Evolutionary conservation across 1,140 invertebrate species (phyloP), one percentile per base, ranked within the genome.

Genomic region (Platorchestia sp.): DNA sequence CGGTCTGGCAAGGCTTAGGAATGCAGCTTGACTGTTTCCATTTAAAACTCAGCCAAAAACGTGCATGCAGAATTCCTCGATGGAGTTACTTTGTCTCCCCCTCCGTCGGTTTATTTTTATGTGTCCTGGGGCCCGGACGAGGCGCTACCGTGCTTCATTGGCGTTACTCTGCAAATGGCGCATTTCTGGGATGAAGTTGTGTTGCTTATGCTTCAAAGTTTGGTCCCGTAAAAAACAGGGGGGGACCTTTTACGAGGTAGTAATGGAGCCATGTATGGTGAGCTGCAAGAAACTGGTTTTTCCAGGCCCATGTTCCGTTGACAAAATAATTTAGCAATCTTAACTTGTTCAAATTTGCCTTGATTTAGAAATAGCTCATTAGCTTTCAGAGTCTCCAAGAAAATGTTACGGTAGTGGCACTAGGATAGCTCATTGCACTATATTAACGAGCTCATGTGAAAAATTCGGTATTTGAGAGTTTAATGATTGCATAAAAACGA

Each of bases 201-300:
- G 59, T 75, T 75, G 59, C 59, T 75, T 75, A 75, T 75, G 59
- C 59, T 75, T 75, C 59, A 75, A 75, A 75, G 59, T 75, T 75
- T 75, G 27, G 59, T 75, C 59, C 27, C 59, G 59, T 75, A 75
- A 75, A 75, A 27, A 75, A 75, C 59, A 75, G 59, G 59, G 27
- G 14, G 36, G 59, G 59, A 3, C 10, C 59, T 75, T 75, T 75
- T 75, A 75, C 59, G 59, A 75, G 1, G 10, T 51, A 51, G 47
- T 51, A 10, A 75, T 75, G 59, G 59, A 22, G 10, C 27, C 3
- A 75, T 10, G 59, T 27, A 75, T 10, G 59, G 27, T 75, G 59
- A 75, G 59, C 59, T 75, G 59, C 14, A 36, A 75, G 59, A 10
- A 75, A 27, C 59, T 75, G 59, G 59, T 27, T 75, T 75, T 75